Evolutionary conservation across 2,888 invertebrate species (phyloP).

Genomic region (Melanophora roralis): DNA sequence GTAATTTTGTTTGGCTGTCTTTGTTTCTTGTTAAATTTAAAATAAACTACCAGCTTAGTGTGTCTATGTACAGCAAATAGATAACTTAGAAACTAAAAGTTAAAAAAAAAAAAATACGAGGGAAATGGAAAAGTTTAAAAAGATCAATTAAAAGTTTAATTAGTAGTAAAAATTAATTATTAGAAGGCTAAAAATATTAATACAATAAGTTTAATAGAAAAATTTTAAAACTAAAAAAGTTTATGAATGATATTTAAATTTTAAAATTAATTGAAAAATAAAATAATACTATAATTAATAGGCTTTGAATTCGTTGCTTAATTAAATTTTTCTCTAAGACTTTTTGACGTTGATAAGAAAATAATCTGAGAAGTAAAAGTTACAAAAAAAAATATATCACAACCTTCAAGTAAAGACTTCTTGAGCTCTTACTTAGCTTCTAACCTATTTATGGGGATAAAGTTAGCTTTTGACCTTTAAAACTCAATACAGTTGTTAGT

Average conservation of each 20-base stretch:
- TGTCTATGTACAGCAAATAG: neutral
- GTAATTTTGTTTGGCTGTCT: neutral
- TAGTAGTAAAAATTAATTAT: neutral
- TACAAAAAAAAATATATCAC: too few species aligned
- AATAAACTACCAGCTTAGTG: neutral
- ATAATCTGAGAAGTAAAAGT: too few species aligned
- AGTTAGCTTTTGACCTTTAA: too few species aligned
- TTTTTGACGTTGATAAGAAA: too few species aligned
- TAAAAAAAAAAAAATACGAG: neutral
- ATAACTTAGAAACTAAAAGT: neutral
- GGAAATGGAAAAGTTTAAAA: neutral
- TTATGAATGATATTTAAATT: neutral
- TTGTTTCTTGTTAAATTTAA: neutral
- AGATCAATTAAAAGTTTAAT: conserved; percentile 37
- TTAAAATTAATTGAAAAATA: too few species aligned
- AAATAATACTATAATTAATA: too few species aligned
- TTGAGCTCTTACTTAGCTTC: too few species aligned
- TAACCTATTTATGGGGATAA: too few species aligned
- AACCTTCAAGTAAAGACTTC: too few species aligned
- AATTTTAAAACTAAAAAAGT: neutral
- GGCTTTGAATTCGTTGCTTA: too few species aligned
- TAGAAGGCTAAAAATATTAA: neutral
- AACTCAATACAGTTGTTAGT: too few species aligned
- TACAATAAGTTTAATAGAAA: neutral
- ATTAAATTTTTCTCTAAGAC: too few species aligned